Base-by-base conservation (phyloP, 2,113 vertebrate genomes). In the Phylloscopus trochilus region DNA sequence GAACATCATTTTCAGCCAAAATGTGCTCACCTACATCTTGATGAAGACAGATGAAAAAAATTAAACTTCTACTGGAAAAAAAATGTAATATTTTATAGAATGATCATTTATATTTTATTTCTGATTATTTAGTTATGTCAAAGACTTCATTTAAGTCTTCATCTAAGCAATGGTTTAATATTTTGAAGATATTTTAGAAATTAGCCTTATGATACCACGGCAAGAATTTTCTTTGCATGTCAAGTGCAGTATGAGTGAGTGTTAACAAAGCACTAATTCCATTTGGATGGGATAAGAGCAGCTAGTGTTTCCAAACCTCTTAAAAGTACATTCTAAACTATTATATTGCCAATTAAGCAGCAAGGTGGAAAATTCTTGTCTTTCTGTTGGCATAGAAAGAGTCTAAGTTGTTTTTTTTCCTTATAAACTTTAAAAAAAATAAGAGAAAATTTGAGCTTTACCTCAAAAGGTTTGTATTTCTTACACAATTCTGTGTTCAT, bases 341-440 rank as follows among this genome's bases (percentile, higher is more conserved):
- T 97, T 92, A 80, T 84, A 31, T 82, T 97, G 97, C 95, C 96
- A 97, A 93, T 97, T 97, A 98, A 95, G 93, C 80, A 41, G 77
- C 93, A 96, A 98, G 95, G 94, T 97, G 97, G 97, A 98, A 98
- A 98, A 98, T 94, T 92, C 87, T 94, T 96, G 93, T 96, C 96
- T 96, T 91, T 95, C 83, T 93, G 37, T 94, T 98, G 97, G 95
- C 95, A 92, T 67, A 46, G 35, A 86, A 80, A 87, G 18, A 39
- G n/a, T 75, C 58, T 82, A 62, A 53, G 15, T 18, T 67, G 10
- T 0, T 1, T 56, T 68, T 68, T 69, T 78, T 37, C 10, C 41
- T 84, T 70, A 58, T n/a, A 88, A 89, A 60, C 31, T 77, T 81
- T 19, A 28, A 56, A 96, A 90, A 56, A 96, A 89, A 81, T 51